These are phyloP conservation scores for Tolmerus cingulatus DNA, from an alignment of 2,888 invertebrate genomes.

Conservation along the genomic window DNA sequence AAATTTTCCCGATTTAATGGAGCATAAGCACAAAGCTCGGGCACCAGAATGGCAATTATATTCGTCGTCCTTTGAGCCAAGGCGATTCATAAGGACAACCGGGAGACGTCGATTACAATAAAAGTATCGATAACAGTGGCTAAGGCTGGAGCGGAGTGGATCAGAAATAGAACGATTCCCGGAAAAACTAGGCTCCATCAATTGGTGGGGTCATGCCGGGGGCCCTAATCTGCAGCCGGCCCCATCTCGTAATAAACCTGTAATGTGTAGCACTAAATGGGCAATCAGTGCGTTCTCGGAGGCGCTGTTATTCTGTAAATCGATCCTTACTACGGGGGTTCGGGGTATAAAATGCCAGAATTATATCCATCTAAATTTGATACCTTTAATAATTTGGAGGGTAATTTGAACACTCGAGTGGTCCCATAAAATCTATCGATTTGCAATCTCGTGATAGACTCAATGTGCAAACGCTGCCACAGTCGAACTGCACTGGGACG, in stretches of 20 bases:
- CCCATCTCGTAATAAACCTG: conserved; percentile 26
- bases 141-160: neutral
- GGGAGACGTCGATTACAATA: neutral
- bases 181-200: conserved; percentile 1
- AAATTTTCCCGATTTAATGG: neutral
- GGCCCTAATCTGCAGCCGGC: conserved; percentile 10
- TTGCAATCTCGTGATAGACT: neutral
- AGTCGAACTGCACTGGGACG: neutral
- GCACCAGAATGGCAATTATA: neutral
- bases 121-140: conserved; percentile 18
- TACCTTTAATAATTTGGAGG: conserved; percentile 30
- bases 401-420: neutral
- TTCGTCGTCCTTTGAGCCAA: neutral
- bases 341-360: neutral
- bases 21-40: neutral
- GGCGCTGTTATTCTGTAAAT: conserved; percentile 20
- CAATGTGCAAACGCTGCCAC: neutral
- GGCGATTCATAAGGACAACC: neutral
- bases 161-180: neutral
- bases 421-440: conserved; percentile 2
- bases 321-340: neutral
- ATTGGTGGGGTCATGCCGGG: neutral
- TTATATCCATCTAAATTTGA: conserved; percentile 23
- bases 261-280: conserved; percentile 37
- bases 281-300: conserved; percentile 23